Percentiles rank a stretch among this genome's conserved stretches.
phyloP scores from a whole-genome alignment of 2,888 invertebrate species.

The Glomeris marginata region DNA sequence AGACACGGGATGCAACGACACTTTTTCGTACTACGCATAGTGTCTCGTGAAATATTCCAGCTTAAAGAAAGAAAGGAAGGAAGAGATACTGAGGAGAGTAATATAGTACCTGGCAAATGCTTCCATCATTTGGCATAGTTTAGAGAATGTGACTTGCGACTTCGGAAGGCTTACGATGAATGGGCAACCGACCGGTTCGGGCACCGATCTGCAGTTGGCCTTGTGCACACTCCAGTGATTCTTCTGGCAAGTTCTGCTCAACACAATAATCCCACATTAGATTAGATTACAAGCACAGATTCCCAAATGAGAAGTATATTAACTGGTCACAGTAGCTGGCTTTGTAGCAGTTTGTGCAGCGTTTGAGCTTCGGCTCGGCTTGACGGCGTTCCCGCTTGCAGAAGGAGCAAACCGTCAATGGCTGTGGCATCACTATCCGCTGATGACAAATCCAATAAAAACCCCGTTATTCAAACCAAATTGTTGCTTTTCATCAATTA shows the following conservation, averaged over 20 bases:
- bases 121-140: conserved; percentile 30
- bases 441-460: conserved; percentile 21
- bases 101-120: conserved; percentile 23
- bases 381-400: conserved; percentile 27
- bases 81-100: not conserved
- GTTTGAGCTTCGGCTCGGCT: conserved; percentile 25
- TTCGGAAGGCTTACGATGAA: conserved; percentile 34
- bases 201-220: conserved; percentile 15
- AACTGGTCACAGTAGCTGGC: conserved; percentile 36
- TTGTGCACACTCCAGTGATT: conserved; percentile 28
- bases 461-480: conserved; percentile 24
- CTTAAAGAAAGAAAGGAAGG: not conserved
- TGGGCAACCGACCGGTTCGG: conserved; percentile 30
- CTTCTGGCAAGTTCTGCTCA: conserved; percentile 30
- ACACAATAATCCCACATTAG: conserved; percentile 5
- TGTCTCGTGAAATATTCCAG: no score
- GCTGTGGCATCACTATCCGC: conserved; percentile 16
- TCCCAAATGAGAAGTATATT: not conserved
- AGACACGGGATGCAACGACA: not conserved
- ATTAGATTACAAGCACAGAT: not conserved
- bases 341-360: conserved; percentile 33
- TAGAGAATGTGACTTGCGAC: conserved; percentile 31
- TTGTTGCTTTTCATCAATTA: not conserved
- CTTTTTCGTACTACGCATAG: no score
- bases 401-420: conserved; percentile 24